These are phyloP conservation scores for Cygnus olor DNA, from an alignment of 2,797 vertebrate species.

Conservation along the genomic window DNA sequence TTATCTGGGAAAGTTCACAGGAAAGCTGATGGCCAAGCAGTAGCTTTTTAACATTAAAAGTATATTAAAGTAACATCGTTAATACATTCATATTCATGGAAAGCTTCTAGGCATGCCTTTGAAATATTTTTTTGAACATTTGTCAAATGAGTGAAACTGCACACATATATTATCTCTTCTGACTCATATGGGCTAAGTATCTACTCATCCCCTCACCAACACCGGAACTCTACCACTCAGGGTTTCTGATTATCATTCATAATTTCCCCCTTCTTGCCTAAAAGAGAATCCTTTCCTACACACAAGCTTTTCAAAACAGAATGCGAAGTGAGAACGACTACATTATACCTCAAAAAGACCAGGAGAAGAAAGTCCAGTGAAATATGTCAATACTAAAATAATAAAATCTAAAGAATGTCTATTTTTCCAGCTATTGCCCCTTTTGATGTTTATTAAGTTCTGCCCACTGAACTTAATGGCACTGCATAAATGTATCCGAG, in stretches of 20 bases:
- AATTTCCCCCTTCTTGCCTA: not conserved
- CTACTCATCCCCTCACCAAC: not conserved
- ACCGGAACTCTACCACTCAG: not conserved
- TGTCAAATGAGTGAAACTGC: not conserved
- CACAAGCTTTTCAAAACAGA: not conserved
- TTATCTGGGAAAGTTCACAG: not conserved
- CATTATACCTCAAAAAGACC: not conserved
- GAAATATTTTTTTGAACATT: not conserved
- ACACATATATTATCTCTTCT: fast-evolving
- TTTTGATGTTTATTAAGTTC: not conserved
- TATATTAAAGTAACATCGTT: not conserved
- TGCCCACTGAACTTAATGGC: not conserved
- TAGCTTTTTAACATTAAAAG: not conserved
- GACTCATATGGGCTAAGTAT: not conserved
- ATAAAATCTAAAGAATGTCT: not conserved
- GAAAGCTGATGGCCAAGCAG: not conserved
- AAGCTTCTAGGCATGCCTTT: not conserved
- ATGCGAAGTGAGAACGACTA: not conserved
- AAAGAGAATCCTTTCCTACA: not conserved
- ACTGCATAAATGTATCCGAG: not conserved
- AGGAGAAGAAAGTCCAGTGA: not conserved
- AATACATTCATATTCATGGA: not conserved
- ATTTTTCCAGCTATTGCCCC: not conserved
- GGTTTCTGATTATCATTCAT: not conserved
- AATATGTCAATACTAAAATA: not conserved